A percentile compares a stretch with the other conserved stretches of the same genome.
Conservation (phyloP, 2,888 invertebrate genomes). For the Rotaria socialis region DNA sequence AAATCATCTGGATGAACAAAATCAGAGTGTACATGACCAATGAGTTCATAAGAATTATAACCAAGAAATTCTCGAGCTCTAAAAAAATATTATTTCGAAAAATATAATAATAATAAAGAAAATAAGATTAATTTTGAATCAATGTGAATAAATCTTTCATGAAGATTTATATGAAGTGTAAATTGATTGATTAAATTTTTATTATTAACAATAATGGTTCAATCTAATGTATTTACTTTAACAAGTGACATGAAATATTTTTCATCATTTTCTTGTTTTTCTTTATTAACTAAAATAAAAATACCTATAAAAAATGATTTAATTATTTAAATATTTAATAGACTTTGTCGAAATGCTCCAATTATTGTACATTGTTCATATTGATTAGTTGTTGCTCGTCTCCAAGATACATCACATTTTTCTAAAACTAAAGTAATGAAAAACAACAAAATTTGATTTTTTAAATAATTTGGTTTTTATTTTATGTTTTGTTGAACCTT, state of each 20-base stretch:
- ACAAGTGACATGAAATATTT: constrained; percentile 8
- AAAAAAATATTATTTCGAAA: constrained; percentile 49
- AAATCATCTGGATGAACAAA: constrained; percentile 90
- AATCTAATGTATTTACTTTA: neutral
- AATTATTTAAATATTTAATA: too few species aligned
- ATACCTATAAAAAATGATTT: too few species aligned
- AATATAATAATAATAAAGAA: neutral
- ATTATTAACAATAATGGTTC: neutral
- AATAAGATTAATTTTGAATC: neutral
- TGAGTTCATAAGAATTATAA: constrained; percentile 84
- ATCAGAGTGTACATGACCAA: constrained; percentile 90
- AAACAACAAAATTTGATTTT: too few species aligned
- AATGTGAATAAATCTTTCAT: neutral
- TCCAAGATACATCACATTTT: neutral
- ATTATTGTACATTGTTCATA: neutral
- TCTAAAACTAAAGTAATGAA: neutral
- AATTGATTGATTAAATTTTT: neutral
- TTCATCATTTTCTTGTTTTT: neutral
- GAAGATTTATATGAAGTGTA: neutral
- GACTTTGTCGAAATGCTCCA: constrained; percentile 13
- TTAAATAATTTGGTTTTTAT: too few species aligned
- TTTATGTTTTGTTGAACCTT: neutral
- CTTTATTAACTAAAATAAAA: neutral
- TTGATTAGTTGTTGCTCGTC: neutral
- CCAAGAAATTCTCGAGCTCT: constrained; percentile 84